Evolutionary conservation across 2,888 invertebrate genomes (phyloP).

Genomic region (Pheosia tremula): DNA sequence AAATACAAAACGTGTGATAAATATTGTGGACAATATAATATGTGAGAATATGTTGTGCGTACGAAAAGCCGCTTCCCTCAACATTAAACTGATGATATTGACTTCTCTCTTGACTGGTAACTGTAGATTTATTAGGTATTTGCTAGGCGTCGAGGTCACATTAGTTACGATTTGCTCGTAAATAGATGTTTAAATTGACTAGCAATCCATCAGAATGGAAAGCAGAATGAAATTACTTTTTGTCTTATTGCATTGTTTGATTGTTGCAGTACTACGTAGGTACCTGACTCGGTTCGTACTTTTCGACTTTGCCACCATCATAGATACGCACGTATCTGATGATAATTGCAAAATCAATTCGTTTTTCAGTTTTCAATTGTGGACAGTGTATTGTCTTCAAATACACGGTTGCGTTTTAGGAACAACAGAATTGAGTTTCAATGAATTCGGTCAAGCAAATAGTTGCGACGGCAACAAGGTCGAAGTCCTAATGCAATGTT

Average conservation of each 20-base stretch:
- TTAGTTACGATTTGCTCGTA: slow-evolving; percentile 24
- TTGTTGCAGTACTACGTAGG: slow-evolving; percentile 13
- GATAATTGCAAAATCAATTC: slow-evolving; percentile 23
- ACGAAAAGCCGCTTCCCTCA: neutral
- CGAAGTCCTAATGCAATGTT: slow-evolving; percentile 53
- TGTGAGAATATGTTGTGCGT: neutral
- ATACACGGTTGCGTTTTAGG: slow-evolving; percentile 43
- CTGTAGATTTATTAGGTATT: slow-evolving; percentile 3
- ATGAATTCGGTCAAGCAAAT: slow-evolving; percentile 61
- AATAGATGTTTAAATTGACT: slow-evolving; percentile 27
- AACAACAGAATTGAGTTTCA: slow-evolving; percentile 50
- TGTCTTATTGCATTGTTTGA: slow-evolving; percentile 21
- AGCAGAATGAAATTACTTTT: slow-evolving; percentile 20
- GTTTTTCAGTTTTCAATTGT: slow-evolving; percentile 24
- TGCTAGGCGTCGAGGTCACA: slow-evolving; percentile 31
- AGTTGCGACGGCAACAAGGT: slow-evolving; percentile 58
- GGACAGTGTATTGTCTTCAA: slow-evolving; percentile 38
- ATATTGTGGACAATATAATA: neutral
- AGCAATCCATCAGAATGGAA: slow-evolving; percentile 31
- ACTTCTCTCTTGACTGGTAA: slow-evolving; percentile 3
- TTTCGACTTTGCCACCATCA: slow-evolving; percentile 6
- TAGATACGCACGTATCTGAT: slow-evolving; percentile 11
- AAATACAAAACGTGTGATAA: no score
- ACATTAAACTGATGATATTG: neutral
- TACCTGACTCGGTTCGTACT: slow-evolving; percentile 9